Conservation (phyloP, 2,113 vertebrate species). For the Carassius gibelio region DNA sequence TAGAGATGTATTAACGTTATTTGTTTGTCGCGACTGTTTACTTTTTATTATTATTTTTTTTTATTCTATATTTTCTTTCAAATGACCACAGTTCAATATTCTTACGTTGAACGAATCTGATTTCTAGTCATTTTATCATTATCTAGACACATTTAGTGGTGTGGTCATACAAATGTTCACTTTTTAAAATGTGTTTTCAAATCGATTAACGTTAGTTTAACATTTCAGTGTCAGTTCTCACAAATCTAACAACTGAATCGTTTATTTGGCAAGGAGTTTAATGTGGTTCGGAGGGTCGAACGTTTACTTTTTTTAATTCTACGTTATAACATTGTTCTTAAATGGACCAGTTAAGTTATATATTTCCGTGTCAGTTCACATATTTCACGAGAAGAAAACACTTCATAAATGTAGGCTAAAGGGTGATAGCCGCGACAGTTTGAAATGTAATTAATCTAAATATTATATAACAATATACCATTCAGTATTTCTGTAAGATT, state of each 20-base stretch:
- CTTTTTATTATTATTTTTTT: too few species aligned
- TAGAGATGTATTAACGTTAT: background rate
- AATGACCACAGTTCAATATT: background rate
- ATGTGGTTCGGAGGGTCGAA: too few species aligned
- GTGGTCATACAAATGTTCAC: too few species aligned
- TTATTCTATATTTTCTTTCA: background rate
- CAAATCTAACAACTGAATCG: too few species aligned
- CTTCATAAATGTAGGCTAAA: background rate
- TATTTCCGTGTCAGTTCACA: background rate
- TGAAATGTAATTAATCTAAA: background rate
- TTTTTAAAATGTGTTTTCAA: background rate
- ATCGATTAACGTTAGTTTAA: background rate
- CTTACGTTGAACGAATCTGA: background rate
- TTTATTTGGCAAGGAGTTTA: too few species aligned
- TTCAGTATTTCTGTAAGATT: too few species aligned
- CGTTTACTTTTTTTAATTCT: background rate
- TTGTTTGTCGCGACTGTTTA: background rate
- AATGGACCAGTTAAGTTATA: background rate
- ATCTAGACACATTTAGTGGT: too few species aligned
- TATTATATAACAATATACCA: too few species aligned
- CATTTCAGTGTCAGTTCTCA: too few species aligned
- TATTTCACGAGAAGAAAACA: background rate
- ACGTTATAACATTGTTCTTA: background rate
- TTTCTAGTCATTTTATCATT: background rate
- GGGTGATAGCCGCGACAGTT: background rate